Conservation (phyloP, 1,140 invertebrate species). For the Andrena cerasifolii region DNA sequence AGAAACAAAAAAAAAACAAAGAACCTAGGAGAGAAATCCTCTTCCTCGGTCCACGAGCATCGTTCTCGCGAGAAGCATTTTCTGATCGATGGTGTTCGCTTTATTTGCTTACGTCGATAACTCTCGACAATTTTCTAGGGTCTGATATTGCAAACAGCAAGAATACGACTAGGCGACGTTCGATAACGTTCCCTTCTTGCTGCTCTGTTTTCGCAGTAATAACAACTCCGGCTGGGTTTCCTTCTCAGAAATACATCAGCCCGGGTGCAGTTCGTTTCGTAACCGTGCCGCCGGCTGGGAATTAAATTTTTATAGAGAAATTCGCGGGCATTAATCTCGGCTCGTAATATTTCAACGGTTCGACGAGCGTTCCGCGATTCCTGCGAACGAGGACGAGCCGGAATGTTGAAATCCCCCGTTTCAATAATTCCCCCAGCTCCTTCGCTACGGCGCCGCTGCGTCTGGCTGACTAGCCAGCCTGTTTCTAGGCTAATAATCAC, state of each 20-base stretch:
- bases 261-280: not conserved
- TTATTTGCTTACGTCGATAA: not conserved
- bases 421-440: slow-evolving; percentile 39
- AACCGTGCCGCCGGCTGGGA: not conserved
- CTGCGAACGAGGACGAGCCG: not conserved
- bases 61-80: not conserved
- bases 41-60: not conserved
- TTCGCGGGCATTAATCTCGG: slow-evolving; percentile 28
- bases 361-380: slow-evolving; percentile 16
- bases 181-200: not conserved
- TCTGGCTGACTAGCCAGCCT: not conserved
- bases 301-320: slow-evolving; percentile 39
- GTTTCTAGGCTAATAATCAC: not conserved
- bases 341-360: slow-evolving; percentile 22
- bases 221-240: not conserved
- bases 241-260: not conserved
- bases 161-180: not conserved
- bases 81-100: not conserved
- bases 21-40: not conserved
- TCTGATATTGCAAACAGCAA: not conserved
- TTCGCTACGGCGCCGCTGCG: too few relatives aligned
- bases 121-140: not conserved
- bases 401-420: not conserved
- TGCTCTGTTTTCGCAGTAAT: not conserved
- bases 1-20: too few relatives aligned